These are phyloP conservation scores for Pollachius pollachius DNA, from an alignment of 2,113 vertebrate genomes.

Conservation along the genomic window DNA sequence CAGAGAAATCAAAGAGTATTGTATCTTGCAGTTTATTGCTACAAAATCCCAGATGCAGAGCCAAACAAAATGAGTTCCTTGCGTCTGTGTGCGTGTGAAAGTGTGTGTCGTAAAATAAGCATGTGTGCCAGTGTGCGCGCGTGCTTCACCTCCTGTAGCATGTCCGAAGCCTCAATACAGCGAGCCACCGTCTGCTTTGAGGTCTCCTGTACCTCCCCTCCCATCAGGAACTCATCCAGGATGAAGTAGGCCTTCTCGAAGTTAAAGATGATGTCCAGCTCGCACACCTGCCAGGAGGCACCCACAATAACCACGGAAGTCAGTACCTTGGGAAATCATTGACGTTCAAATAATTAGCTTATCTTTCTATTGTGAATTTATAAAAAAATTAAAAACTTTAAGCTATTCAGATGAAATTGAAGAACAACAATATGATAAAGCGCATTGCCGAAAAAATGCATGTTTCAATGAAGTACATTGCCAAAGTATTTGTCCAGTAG, in stretches of 20 bases:
- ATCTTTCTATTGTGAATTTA: too few relatives aligned
- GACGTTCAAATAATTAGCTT: too few relatives aligned
- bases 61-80: neutral
- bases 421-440: neutral
- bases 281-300: conserved; percentile 82
- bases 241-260: conserved; percentile 99
- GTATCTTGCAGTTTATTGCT: too few relatives aligned
- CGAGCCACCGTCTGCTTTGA: conserved; percentile 88
- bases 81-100: neutral
- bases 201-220: conserved; percentile 95
- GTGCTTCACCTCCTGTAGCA: conserved; percentile 93
- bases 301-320: too few relatives aligned
- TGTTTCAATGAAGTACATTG: conserved; percentile 75
- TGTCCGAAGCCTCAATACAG: conserved; percentile 91
- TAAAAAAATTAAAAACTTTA: neutral
- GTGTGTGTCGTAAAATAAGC: neutral
- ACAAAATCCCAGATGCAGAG: conserved; percentile 9
- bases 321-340: too few relatives aligned
- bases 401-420: neutral
- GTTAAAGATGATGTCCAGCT: conserved; percentile 98
- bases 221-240: conserved; percentile 96
- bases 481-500: conserved; percentile 98
- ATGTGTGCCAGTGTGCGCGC: neutral
- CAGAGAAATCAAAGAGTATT: too few relatives aligned
- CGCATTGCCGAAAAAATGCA: conserved; percentile 10